Percentiles rank a stretch among this genome's conserved stretches.
Conservation (phyloP, 2,888 invertebrate genomes). For the Thalpophila matura region DNA sequence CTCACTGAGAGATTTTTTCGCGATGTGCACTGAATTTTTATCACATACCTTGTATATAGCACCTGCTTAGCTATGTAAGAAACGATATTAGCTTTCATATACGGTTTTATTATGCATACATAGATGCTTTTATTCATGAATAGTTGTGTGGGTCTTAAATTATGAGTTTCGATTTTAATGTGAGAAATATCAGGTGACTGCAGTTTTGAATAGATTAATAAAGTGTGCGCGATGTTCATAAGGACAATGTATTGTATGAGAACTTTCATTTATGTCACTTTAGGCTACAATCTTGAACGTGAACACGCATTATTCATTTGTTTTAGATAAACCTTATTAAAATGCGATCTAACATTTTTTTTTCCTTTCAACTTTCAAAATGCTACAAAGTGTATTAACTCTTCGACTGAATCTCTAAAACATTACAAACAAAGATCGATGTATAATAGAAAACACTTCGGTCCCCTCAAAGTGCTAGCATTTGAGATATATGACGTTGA, state of each 20-base stretch:
- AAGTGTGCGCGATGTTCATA: no score
- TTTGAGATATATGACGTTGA: slow-evolving; percentile 85
- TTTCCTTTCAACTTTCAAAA: not conserved
- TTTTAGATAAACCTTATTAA: not conserved
- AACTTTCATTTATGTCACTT: not conserved
- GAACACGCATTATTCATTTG: not conserved
- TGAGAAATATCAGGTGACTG: not conserved
- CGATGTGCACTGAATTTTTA: slow-evolving; percentile 83
- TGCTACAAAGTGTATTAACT: not conserved
- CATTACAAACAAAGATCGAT: slow-evolving; percentile 72
- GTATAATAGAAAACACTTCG: slow-evolving; percentile 80
- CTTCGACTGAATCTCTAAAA: slow-evolving; percentile 26
- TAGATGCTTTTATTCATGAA: slow-evolving; percentile 41
- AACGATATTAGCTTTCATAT: slow-evolving; percentile 53
- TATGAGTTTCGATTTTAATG: slow-evolving; percentile 30
- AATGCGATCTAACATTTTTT: not conserved
- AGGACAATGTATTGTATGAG: not conserved
- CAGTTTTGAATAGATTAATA: no score
- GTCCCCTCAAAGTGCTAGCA: slow-evolving; percentile 80
- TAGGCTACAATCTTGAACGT: no score
- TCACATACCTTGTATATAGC: slow-evolving; percentile 67
- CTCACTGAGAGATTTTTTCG: slow-evolving; percentile 81
- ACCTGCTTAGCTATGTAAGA: slow-evolving; percentile 46
- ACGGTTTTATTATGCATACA: slow-evolving; percentile 43
- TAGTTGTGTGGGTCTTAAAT: slow-evolving; percentile 20